These are phyloP conservation scores for Dromius quadrimaculatus DNA, from an alignment of 2,888 invertebrate genomes.

Conservation along the genomic window DNA sequence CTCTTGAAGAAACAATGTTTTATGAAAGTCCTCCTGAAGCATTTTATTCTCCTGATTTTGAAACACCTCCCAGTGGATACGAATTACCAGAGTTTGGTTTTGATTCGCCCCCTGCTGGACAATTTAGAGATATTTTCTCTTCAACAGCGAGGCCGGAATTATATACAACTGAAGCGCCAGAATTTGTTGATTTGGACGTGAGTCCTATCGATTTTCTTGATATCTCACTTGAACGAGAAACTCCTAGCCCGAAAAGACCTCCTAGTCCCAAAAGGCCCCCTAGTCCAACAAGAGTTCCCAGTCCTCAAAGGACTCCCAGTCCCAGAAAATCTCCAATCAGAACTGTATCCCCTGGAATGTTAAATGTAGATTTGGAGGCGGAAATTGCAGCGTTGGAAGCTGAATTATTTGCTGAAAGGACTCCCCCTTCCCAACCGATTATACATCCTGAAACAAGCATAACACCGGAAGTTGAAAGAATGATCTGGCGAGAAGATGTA, in stretches of 20 bases:
- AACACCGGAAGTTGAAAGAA: background rate
- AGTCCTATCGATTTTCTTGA: too few species aligned
- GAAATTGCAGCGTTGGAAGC: background rate
- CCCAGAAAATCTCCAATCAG: background rate
- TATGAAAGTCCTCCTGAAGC: conserved; percentile 23
- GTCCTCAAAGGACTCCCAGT: background rate
- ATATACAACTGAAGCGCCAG: background rate
- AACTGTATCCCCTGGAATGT: background rate
- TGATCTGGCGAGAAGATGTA: background rate
- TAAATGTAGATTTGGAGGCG: background rate
- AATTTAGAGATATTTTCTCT: too few species aligned
- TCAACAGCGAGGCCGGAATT: background rate
- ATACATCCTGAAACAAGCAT: background rate
- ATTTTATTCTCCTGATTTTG: background rate
- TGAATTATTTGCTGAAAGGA: background rate
- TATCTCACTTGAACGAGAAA: too few species aligned
- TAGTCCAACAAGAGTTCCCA: background rate
- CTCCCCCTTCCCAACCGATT: background rate
- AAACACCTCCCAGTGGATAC: background rate
- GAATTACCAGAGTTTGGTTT: too few species aligned
- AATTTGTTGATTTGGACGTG: too few species aligned
- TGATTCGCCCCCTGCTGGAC: too few species aligned
- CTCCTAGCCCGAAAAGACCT: too few species aligned
- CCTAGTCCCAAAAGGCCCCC: too few species aligned
- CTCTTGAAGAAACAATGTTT: background rate